These are phyloP conservation scores for Allygus modestus DNA, from an alignment of 2,888 invertebrate genomes.

Conservation along the genomic window DNA sequence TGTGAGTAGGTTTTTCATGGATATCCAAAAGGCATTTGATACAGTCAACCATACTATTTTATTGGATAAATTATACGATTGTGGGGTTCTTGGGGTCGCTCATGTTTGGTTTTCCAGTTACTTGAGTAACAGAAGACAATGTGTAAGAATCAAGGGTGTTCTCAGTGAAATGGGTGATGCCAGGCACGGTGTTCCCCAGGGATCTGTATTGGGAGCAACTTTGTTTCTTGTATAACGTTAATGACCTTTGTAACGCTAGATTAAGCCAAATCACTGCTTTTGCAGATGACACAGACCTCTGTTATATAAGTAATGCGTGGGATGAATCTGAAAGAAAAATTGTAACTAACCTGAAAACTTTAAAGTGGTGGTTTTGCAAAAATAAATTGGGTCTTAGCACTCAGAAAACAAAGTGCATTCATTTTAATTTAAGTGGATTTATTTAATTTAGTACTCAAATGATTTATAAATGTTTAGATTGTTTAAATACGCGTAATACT, in stretches of 20 bases:
- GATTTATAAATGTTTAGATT: background rate
- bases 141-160: no score
- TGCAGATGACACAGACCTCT: background rate
- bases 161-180: no score
- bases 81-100: no score
- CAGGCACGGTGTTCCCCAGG: no score
- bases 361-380: background rate
- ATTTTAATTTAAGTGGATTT: background rate
- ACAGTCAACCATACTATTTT: no score
- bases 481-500: background rate
- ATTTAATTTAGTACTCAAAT: background rate
- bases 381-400: background rate
- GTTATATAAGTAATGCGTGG: background rate
- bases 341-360: background rate
- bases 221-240: background rate
- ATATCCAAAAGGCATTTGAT: no score
- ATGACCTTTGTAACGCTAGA: background rate
- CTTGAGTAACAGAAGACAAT: no score
- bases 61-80: no score
- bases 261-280: constrained; percentile 4
- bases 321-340: constrained; percentile 23
- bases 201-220: no score
- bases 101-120: no score
- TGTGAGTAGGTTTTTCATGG: no score
- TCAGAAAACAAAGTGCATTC: background rate